Evolutionary conservation across 2,797 vertebrate genomes (phyloP), one percentile per base, ranked within the genome.

Genomic region (Kryptolebias ocellatus): DNA sequence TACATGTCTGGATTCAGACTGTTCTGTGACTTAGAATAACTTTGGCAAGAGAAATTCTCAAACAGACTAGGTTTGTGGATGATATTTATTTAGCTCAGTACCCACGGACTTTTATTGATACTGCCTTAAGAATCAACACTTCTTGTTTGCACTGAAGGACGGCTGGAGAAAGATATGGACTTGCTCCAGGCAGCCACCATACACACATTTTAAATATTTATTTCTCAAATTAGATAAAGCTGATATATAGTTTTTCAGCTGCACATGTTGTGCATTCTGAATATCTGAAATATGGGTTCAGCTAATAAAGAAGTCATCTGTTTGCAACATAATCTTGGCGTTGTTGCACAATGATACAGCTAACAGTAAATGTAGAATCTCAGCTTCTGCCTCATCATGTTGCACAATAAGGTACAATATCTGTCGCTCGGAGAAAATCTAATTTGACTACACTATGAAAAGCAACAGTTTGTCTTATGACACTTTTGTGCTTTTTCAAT

Each of bases 401-500:
- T 68, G 68, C 68, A 78, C 78, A 85, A 78, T 78, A 84, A 74
- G 61, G 56, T 71, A 66, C 78, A 87, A 84, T 84, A 81, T 88
- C 57, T 78, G 65, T 46, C 44, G 57, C 64, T 80, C 54, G 51
- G 76, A 77, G 80, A 84, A 86, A 88, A 88, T 74, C 64, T 78
- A 77, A 90, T 90, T 87, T 83, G 82, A 83, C 31, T 53, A 72
- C 60, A 60, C 79, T 53, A 77, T 71, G 73, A 83, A 84, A 84
- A 80, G 81, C 82, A 75, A 73, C 78, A 67, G 78, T 87, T 86
- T 81, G 66, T 79, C 76, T 77, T 83, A 65, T 78, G 62, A 79
- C 72, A 79, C 72, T 71, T 79, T 53, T 85, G 69, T 76, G 76
- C 75, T 77, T 87, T 87, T 89, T 80, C 85, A 87, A 85, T 88